Evolutionary conservation across 92 coral and sea anemone genomes (phyloP).

Genomic region (Metridium senile): DNA sequence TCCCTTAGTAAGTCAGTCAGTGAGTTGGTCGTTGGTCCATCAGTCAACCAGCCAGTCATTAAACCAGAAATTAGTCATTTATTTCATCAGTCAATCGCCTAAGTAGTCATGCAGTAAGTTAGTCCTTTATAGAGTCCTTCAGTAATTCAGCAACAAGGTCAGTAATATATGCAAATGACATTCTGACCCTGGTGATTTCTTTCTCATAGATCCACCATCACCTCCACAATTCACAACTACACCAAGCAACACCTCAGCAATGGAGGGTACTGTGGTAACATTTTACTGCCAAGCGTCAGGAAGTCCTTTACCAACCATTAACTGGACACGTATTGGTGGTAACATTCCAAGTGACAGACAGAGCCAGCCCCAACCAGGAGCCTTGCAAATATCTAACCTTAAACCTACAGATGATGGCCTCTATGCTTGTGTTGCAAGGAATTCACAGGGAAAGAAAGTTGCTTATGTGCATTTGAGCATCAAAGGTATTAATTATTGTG

Average conservation of each 20-base stretch:
- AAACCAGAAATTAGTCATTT: too few species aligned
- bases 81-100: too few species aligned
- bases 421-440: constrained; percentile 77
- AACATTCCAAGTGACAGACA: constrained; percentile 50
- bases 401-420: constrained; percentile 70
- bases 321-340: constrained; percentile 61
- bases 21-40: too few species aligned
- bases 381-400: constrained; percentile 60
- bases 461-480: constrained; percentile 59
- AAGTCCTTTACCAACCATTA: constrained; percentile 68
- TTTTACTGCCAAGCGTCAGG: constrained; percentile 82
- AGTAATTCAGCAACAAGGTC: too few species aligned
- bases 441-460: constrained; percentile 51
- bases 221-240: constrained; percentile 61
- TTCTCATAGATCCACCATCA: constrained; percentile 67
- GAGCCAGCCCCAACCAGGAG: constrained; percentile 78
- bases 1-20: too few species aligned
- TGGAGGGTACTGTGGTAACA: constrained; percentile 67
- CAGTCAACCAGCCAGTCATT: too few species aligned
- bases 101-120: too few species aligned
- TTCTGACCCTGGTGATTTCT: neutral
- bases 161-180: too few species aligned
- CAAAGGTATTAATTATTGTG: constrained; percentile 45
- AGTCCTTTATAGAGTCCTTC: too few species aligned
- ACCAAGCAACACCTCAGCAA: constrained; percentile 62